phyloP scores from a whole-genome alignment of 2,888 invertebrate genomes.

The Vanessa cardui region DNA sequence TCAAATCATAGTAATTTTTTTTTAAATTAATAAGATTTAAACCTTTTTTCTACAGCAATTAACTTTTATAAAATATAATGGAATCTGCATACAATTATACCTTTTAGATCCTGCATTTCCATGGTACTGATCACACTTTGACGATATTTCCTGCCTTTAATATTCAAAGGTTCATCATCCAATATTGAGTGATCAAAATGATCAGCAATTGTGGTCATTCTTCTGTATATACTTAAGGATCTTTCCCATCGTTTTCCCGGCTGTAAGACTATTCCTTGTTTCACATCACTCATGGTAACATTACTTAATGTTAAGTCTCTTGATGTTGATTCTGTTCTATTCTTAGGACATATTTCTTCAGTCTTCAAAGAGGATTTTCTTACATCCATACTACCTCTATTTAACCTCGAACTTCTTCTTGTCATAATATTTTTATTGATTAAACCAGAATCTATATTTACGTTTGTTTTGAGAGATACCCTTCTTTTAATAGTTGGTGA shows the following conservation, averaged over 20 bases:
- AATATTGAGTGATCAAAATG: slow-evolving; percentile 66
- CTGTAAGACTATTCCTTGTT: slow-evolving; percentile 75
- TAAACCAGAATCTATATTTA: slow-evolving; percentile 2
- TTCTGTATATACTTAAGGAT: slow-evolving; percentile 83
- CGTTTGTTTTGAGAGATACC: background rate
- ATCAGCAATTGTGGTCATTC: slow-evolving; percentile 72
- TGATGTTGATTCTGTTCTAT: background rate
- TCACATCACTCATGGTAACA: slow-evolving; percentile 44
- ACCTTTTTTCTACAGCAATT: background rate
- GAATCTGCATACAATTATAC: slow-evolving; percentile 46
- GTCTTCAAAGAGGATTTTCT: background rate
- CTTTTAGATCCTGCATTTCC: slow-evolving; percentile 75
- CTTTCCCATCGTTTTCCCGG: slow-evolving; percentile 88
- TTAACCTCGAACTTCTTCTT: slow-evolving; percentile 46
- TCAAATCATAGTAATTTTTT: slow-evolving; percentile 51
- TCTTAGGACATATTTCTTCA: background rate
- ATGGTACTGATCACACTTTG: slow-evolving; percentile 79
- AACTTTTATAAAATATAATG: background rate
- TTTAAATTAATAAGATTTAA: slow-evolving; percentile 20
- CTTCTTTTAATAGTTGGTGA: background rate
- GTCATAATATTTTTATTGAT: slow-evolving; percentile 40
- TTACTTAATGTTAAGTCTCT: background rate
- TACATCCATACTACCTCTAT: slow-evolving; percentile 39
- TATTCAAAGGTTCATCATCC: slow-evolving; percentile 64
- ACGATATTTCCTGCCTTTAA: slow-evolving; percentile 81